These are phyloP conservation scores for Aethes cnicana DNA, from an alignment of 2,888 invertebrate species.

Conservation along the genomic window DNA sequence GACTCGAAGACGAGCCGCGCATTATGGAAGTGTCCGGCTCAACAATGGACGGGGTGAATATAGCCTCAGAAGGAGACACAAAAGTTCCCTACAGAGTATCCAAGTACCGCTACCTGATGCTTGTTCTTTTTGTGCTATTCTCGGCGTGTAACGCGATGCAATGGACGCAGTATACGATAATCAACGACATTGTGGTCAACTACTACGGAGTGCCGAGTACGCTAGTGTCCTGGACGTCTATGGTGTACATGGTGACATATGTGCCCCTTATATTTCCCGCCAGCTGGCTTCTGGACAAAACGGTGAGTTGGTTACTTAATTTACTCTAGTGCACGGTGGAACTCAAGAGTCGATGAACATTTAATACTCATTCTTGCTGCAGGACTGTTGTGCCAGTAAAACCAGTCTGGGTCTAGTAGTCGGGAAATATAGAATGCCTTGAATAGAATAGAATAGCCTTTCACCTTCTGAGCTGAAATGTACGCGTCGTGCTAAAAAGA, in stretches of 20 bases:
- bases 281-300: constrained; percentile 96
- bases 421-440: no score
- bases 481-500: no score
- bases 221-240: constrained; percentile 96
- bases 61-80: constrained; percentile 38
- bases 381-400: no score
- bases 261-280: constrained; percentile 98
- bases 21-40: constrained; percentile 56
- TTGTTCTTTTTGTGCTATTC: constrained; percentile 91
- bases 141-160: constrained; percentile 96
- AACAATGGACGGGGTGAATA: constrained; percentile 49
- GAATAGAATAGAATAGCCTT: background rate
- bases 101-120: constrained; percentile 89
- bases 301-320: constrained; percentile 84
- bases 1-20: constrained; percentile 41
- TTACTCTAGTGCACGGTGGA: no score
- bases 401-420: no score
- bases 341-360: no score
- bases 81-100: constrained; percentile 80
- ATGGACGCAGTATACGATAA: constrained; percentile 98
- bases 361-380: no score
- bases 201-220: constrained; percentile 88
- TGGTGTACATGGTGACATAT: constrained; percentile 98
- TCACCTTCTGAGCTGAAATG: no score
- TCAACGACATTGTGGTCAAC: constrained; percentile 88